Percentiles rank a stretch among this genome's conserved stretches.
Evolutionary conservation across 2,797 vertebrate species (phyloP).

Genomic region (Erpetoichthys calabaricus): DNA sequence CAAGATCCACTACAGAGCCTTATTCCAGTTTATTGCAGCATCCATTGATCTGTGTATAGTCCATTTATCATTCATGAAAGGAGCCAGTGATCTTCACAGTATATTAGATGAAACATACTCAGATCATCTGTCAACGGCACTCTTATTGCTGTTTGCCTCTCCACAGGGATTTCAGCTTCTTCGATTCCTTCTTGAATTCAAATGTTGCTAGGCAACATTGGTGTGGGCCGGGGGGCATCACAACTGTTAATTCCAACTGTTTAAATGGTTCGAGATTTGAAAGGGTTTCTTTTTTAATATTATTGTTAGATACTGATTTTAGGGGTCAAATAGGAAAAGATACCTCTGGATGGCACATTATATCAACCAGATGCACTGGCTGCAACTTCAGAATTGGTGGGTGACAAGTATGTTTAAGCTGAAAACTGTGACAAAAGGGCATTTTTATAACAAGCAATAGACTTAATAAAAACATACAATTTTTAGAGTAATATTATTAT

Average conservation of each 20-base stretch:
- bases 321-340: slow-evolving; percentile 25
- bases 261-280: slow-evolving; percentile 43
- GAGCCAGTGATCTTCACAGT: slow-evolving; percentile 82
- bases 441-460: too few species aligned
- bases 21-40: slow-evolving; percentile 58
- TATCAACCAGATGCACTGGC: too few species aligned
- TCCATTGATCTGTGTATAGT: slow-evolving; percentile 75
- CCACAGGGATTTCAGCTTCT: slow-evolving; percentile 67
- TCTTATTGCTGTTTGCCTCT: slow-evolving; percentile 75
- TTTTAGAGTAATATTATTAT: too few species aligned
- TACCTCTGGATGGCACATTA: too few species aligned
- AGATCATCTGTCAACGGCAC: slow-evolving; percentile 75
- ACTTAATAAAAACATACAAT: too few species aligned
- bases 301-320: slow-evolving; percentile 12
- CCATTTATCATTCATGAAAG: slow-evolving; percentile 83
- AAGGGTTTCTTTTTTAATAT: slow-evolving; percentile 24
- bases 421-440: too few species aligned
- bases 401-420: too few species aligned
- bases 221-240: slow-evolving; percentile 37
- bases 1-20: slow-evolving; percentile 43
- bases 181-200: slow-evolving; percentile 71
- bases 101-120: slow-evolving; percentile 80
- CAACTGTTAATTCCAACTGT: slow-evolving; percentile 46
- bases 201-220: slow-evolving; percentile 80
- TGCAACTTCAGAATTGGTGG: too few species aligned